Conservation (phyloP, 2,888 invertebrate species). For the Tiliacea citrago region DNA sequence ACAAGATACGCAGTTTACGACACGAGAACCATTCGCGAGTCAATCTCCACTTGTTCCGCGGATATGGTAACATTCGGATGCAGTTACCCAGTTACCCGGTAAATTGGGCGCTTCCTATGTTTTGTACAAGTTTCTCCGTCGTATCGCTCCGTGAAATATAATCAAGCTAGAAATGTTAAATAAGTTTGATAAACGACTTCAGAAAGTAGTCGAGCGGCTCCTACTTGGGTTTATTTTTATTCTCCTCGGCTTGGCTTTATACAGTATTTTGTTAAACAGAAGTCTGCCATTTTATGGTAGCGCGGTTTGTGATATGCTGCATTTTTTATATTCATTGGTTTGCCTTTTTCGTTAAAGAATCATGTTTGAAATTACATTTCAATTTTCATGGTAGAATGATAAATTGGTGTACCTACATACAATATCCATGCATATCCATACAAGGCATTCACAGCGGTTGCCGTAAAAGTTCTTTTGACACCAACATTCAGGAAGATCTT, state of each 20-base stretch:
- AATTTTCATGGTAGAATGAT: not conserved
- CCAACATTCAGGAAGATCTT: not conserved
- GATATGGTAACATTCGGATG: constrained; percentile 87
- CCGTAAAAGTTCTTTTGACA: not conserved
- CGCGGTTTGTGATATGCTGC: constrained; percentile 35
- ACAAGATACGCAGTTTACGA: constrained; percentile 86
- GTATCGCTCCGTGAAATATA: constrained; percentile 69
- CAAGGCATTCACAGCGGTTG: not conserved
- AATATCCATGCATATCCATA: not conserved
- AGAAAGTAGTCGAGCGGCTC: constrained; percentile 65
- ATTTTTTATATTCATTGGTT: constrained; percentile 40
- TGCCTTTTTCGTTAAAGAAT: constrained; percentile 11
- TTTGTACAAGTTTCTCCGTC: constrained; percentile 75
- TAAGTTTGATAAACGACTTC: constrained; percentile 70
- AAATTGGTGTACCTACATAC: not conserved
- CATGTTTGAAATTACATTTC: not conserved
- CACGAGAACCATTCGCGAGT: constrained; percentile 81
- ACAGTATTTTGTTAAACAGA: constrained; percentile 59
- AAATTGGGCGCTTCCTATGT: constrained; percentile 85
- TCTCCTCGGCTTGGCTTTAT: constrained; percentile 55
- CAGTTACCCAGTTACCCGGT: constrained; percentile 87
- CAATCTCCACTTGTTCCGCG: constrained; percentile 87
- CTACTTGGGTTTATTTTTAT: constrained; percentile 66
- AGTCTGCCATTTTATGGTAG: constrained; percentile 47
- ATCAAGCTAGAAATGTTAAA: constrained; percentile 75